Base-by-base conservation (phyloP, 2,888 invertebrate species). In the Stenchaetothrips biformis region DNA sequence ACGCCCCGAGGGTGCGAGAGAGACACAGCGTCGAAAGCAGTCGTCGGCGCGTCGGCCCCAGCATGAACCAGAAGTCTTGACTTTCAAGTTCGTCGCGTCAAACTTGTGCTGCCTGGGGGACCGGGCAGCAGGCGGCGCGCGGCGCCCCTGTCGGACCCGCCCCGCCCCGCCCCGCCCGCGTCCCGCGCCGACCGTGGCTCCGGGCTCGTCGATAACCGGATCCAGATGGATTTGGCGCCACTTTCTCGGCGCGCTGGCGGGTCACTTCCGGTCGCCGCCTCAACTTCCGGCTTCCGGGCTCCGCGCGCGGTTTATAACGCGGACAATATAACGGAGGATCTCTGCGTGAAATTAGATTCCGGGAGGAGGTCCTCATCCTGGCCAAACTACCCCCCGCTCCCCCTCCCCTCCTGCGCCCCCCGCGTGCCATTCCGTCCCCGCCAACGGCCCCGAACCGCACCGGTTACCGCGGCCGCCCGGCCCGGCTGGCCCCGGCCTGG, bases 261-360 rank as follows among this genome's bases (percentile, higher is more conserved):
- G 37, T 37, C 37, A 37, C 37, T 37, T 37, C 37, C 37, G 37
- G 37, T 37, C 37, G 37, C 37, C 37, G 37, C 37, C 4, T 37
- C 37, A 1, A 37, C 37, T 37, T 37, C 37, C 37, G 16, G 53
- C 13, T 16, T 6, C 59, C 0, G 13, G 16, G 59, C 59, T n/a
- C n/a, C n/a, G n/a, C 59, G 59, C 18, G 18, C 67, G 67, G 67
- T 74, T 74, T 74, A 74, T 74, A 74, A 74, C 67, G 67, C 21
- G 67, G 67, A 74, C 67, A 74, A 21, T 74, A 74, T 74, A 74
- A 74, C 21, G 67, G 67, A 21, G 67, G 67, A 74, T 74, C 67
- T 25, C 67, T 74, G 67, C 67, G 67, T 74, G 67, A 74, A 74
- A 74, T 74, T 74, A 74, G 67, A 74, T 74, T 74, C 67, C 67